Percentiles rank a stretch among this genome's conserved stretches.
These are phyloP conservation scores for Scytalopus superciliaris DNA, from an alignment of 2,113 vertebrate genomes.

Conservation along the genomic window DNA sequence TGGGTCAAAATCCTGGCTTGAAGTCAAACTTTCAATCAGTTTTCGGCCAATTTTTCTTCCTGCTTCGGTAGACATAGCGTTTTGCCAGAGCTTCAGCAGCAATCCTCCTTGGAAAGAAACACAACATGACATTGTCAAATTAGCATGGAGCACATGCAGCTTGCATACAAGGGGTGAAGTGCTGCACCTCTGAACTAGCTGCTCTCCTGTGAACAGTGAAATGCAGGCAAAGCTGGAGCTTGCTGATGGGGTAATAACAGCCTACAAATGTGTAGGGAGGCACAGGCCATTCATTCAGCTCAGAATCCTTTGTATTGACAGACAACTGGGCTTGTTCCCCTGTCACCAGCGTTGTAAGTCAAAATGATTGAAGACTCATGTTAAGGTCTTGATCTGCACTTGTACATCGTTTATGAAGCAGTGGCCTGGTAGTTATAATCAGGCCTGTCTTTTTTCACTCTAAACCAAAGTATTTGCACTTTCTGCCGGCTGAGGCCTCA, in stretches of 20 bases:
- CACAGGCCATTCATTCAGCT: neutral
- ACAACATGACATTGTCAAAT: neutral
- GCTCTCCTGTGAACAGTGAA: neutral
- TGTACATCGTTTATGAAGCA: neutral
- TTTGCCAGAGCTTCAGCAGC: slow-evolving; percentile 52
- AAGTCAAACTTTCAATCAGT: slow-evolving; percentile 3
- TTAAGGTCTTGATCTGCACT: neutral
- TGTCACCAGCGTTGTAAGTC: neutral
- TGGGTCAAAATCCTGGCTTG: neutral
- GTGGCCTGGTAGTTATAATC: neutral
- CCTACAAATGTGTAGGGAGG: neutral
- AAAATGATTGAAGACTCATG: neutral
- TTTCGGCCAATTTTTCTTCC: slow-evolving; percentile 32
- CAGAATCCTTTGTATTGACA: neutral
- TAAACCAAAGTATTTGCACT: neutral
- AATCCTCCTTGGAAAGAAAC: slow-evolving; percentile 47
- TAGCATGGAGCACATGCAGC: neutral
- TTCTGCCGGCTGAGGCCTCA: neutral
- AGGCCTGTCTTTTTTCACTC: neutral
- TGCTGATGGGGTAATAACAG: neutral
- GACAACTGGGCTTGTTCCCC: neutral
- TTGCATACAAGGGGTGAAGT: fast-evolving
- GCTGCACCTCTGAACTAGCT: fast-evolving
- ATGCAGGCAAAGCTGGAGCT: neutral
- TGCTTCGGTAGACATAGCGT: slow-evolving; percentile 60